phyloP scores from a whole-genome alignment of 2,888 invertebrate species.

The Stramonita haemastoma region DNA sequence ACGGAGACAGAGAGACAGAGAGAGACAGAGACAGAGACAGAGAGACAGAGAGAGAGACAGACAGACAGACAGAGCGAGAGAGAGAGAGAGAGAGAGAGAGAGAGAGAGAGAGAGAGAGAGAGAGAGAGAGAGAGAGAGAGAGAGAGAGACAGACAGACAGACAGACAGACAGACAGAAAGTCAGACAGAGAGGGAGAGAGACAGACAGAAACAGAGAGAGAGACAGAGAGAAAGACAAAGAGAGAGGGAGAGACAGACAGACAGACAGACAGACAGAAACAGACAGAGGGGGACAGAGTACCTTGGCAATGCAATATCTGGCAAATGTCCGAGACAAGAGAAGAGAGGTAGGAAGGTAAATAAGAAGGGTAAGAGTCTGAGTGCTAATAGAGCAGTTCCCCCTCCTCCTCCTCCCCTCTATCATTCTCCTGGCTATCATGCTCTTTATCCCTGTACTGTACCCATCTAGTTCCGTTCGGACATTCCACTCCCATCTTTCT shows the following conservation, averaged over 20 bases:
- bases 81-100: neutral
- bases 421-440: too few species aligned
- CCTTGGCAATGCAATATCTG: too few species aligned
- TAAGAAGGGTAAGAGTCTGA: too few species aligned
- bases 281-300: too few species aligned
- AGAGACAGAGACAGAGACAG: neutral
- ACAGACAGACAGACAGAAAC: neutral
- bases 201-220: slow-evolving; percentile 18
- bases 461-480: too few species aligned
- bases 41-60: neutral
- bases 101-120: neutral
- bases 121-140: neutral
- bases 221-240: slow-evolving; percentile 24
- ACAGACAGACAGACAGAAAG: neutral
- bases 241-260: slow-evolving; percentile 6
- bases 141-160: neutral
- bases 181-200: neutral
- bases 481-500: too few species aligned
- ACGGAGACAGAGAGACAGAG: too few species aligned
- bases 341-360: too few species aligned
- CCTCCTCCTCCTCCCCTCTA: too few species aligned
- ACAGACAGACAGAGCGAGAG: neutral
- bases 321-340: too few species aligned
- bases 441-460: too few species aligned
- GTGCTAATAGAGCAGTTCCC: too few species aligned